A percentile compares a stretch with the other conserved stretches of the same genome.
These are phyloP conservation scores for Romanogobio albipinnatus DNA, from an alignment of 2,113 vertebrate species.

Conservation along the genomic window DNA sequence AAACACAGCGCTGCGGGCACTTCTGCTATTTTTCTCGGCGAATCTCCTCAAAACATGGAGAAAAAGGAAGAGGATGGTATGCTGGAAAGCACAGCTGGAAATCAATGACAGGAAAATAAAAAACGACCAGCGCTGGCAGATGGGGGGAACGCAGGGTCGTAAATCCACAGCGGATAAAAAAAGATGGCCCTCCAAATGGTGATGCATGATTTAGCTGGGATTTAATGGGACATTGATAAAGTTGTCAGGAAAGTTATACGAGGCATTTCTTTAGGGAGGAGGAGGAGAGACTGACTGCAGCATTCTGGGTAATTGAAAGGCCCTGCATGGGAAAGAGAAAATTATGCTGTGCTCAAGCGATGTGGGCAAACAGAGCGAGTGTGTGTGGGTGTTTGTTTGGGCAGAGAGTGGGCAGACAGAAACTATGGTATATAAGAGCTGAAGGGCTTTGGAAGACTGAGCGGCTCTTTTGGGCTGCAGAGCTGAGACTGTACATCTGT, in stretches of 20 bases:
- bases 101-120: slow-evolving; percentile 60
- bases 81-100: slow-evolving; percentile 44
- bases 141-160: slow-evolving; percentile 7
- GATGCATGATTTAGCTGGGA: slow-evolving; percentile 53
- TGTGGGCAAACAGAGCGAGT: background rate
- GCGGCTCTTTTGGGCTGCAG: background rate
- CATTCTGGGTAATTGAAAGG: slow-evolving; percentile 55
- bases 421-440: background rate
- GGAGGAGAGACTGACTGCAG: slow-evolving; percentile 5
- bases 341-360: background rate
- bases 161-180: slow-evolving; percentile 50
- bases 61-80: background rate
- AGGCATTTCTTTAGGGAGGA: background rate
- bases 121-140: slow-evolving; percentile 43
- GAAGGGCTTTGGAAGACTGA: background rate
- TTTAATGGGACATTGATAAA: slow-evolving; percentile 58
- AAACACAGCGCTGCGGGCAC: background rate
- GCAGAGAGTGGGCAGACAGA: background rate
- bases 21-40: background rate
- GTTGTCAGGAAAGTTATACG: slow-evolving; percentile 46
- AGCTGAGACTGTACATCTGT: background rate
- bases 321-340: background rate
- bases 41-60: background rate
- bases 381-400: slow-evolving; percentile 3
- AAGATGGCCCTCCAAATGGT: slow-evolving; percentile 46